A percentile compares a stretch with the other conserved stretches of the same genome.
Conservation (phyloP, 37 sponge, comb jelly and placozoan species). For the Eunapius fragilis region DNA sequence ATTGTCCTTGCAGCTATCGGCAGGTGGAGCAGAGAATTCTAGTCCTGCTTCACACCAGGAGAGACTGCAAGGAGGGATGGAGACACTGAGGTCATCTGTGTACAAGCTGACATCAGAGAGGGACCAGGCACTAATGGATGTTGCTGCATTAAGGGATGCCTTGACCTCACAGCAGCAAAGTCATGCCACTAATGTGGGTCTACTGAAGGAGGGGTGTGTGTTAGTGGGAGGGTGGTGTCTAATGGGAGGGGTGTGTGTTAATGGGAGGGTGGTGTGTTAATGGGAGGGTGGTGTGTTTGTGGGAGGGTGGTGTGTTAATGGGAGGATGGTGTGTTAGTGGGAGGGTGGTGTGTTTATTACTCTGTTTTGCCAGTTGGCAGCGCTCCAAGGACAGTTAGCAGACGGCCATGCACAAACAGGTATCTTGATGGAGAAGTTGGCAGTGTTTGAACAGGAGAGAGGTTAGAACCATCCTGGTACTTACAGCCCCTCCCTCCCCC, state of each 20-base stretch:
- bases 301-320: not conserved
- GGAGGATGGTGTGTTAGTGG: not conserved
- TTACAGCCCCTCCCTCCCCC: not conserved
- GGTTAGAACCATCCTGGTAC: not conserved
- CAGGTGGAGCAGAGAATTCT: slow-evolving; percentile 1
- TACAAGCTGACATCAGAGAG: slow-evolving; percentile 33
- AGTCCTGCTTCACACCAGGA: not conserved
- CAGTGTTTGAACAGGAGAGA: slow-evolving; percentile 3
- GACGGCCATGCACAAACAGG: slow-evolving; percentile 17
- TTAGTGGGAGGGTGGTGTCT: not conserved
- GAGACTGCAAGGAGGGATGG: slow-evolving; percentile 10
- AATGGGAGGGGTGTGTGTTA: not conserved
- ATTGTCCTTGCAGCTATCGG: slow-evolving; percentile 23
- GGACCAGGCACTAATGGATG: slow-evolving; percentile 57
- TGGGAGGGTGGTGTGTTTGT: not conserved
- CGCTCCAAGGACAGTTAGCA: slow-evolving; percentile 17
- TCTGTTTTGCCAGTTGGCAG: slow-evolving; percentile 12
- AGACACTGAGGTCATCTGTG: slow-evolving; percentile 1
- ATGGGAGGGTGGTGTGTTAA: not conserved
- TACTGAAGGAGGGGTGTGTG: not conserved
- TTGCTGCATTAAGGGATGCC: slow-evolving; percentile 46
- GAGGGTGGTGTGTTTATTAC: not conserved
- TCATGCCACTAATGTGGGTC: slow-evolving; percentile 31
- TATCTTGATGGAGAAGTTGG: slow-evolving; percentile 16
- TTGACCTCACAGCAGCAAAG: slow-evolving; percentile 39